Percentiles rank a stretch among this genome's conserved stretches.
phyloP scores from a whole-genome alignment of 2,113 vertebrate species.

The Leucopsar rothschildi region DNA sequence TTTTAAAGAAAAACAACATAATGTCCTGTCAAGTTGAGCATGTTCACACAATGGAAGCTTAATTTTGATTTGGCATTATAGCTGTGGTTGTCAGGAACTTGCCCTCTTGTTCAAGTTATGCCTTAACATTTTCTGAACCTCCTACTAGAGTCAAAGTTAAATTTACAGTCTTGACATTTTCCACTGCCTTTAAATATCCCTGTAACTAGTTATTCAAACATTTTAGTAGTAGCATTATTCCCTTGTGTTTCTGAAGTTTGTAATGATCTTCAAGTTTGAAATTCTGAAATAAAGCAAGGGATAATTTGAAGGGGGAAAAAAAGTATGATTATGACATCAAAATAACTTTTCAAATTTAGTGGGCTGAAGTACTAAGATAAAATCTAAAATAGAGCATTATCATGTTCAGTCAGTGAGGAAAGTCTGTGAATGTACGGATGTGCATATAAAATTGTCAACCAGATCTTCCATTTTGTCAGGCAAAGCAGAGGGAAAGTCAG shows the following conservation, averaged over 20 bases:
- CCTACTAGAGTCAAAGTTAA: constrained; percentile 41
- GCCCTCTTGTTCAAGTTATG: background rate
- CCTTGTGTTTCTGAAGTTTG: constrained; percentile 20
- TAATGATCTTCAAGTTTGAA: constrained; percentile 31
- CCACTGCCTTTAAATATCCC: constrained; percentile 47
- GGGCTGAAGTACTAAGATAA: background rate
- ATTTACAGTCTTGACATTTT: constrained; percentile 66
- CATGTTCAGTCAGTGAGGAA: background rate
- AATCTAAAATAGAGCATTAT: background rate
- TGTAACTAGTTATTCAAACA: constrained; percentile 39
- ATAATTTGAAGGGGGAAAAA: background rate
- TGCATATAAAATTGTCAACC: background rate
- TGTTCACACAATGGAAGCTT: background rate
- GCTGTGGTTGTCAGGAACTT: background rate
- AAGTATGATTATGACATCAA: background rate
- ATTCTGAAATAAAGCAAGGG: background rate
- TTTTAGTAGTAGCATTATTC: constrained; percentile 12
- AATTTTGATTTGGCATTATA: constrained; percentile 13
- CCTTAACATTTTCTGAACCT: constrained; percentile 35
- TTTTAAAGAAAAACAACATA: constrained; percentile 17
- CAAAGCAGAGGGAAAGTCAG: background rate
- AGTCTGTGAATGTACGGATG: background rate
- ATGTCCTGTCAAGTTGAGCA: background rate
- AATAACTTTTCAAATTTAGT: background rate
- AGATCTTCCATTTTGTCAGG: background rate